Evolutionary conservation across 2,113 vertebrate genomes (phyloP), one percentile per base, ranked within the genome.

Genomic region (Helogale parvula): DNA sequence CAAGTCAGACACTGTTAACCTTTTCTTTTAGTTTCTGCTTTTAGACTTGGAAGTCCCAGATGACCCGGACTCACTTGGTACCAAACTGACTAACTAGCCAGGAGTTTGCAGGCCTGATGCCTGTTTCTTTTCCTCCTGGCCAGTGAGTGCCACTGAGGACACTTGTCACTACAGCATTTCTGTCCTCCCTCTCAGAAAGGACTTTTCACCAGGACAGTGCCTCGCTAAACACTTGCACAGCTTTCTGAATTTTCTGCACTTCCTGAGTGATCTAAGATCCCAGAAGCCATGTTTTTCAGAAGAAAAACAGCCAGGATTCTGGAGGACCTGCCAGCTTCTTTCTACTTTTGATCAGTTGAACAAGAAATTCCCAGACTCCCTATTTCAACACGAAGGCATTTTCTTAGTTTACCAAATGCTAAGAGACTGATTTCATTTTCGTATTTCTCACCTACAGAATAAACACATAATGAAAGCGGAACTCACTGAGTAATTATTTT

Each of bases 341-440:
- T 41, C 57, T 92, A 47, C n/a, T n/a, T 97, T 95, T 90, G 69
- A 94, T 96, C 68, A 77, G 10, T 9, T 76, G 54, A 82, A 69
- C 33, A 74, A 90, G 57, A 86, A 82, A 79, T 87, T 63, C 71
- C 31, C 85, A 3, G 38, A 60, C 50, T 88, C 12, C 21, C 29
- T 83, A 95, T 81, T 92, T 66, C 38, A 90, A 38, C n/a, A 66
- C 38, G 47, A 92, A 50, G 52, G 52, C 31, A 66, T 81, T 94
- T 90, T 89, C 65, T 85, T 90, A 50, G n/a, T 89, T 96, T 84
- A 52, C 13, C 86, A 54, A 93, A 89, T 92, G 33, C 76, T n/a
- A 57, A 57, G 17, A 68, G 38, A 4, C 54, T 87, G 68, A 86
- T 88, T 96, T 95, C 29, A 52, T 57, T 93, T 88, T 66, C 83